Evolutionary conservation across 2,888 invertebrate species (phyloP), one percentile per base, ranked within the genome.

Genomic region (Oscheius sp.): DNA sequence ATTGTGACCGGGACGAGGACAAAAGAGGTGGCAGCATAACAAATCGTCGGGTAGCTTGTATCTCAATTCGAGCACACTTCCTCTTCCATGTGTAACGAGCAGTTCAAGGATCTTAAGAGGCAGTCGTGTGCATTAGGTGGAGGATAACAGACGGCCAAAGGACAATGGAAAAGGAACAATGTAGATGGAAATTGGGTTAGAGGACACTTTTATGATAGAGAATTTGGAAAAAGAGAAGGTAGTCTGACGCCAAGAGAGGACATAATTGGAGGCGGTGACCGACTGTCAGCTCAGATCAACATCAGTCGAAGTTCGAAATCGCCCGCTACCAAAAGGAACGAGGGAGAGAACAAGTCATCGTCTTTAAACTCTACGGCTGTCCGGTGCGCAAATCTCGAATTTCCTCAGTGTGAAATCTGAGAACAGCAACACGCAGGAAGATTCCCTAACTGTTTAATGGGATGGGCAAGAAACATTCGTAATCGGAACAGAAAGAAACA

Each of bases 331-430:
- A 4, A 24, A 49, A 49, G 17, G 49, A 20, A 49, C 17, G 20
- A 44, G 45, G 45, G 45, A 44, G 45, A 44, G 45, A 17, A 44
- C 20, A 22, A 14, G 51, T 22, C 41, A 57, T 12, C 44, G 26
- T 20, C 28, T 59, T 59, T 59, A 59, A 59, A 59, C 44, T 59
- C 47, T 24, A 3, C 22, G 59, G 59, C 59, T 59, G 59, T 59
- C 59, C 59, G 44, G 59, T 54, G 54, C 59, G 54, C 54, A 33
- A 44, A 44, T 59, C 59, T 59, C 59, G 59, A 59, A 59, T 59
- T 59, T 59, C 59, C 54, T 54, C 33, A 32, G 32, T n/a, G 33
- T 59, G 59, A 59, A 59, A 59, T 30, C 59, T 41, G 59, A 59
- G 59, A 50, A 20, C 22, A 20, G 54, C 54, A 54, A 54, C 54